Evolutionary conservation across 2,888 invertebrate genomes (phyloP).

Genomic region (Proisotoma minuta): DNA sequence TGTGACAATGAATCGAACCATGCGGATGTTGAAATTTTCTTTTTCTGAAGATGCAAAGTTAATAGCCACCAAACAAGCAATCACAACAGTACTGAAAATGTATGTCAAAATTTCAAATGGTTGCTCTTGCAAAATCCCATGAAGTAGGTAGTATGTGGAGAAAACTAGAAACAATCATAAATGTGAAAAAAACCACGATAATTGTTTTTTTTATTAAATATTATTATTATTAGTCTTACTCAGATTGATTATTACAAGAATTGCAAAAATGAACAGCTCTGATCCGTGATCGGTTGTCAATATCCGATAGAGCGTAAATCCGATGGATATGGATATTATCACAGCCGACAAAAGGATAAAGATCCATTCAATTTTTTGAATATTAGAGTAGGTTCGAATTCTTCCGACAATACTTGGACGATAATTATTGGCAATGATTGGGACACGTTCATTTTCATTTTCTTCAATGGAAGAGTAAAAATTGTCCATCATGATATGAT

Average conservation of each 20-base stretch:
- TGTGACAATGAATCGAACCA: conserved; percentile 32
- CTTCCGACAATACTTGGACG: conserved; percentile 36
- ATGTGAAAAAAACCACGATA: conserved; percentile 5
- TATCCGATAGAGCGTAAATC: conserved; percentile 34
- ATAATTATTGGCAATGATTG: conserved; percentile 1
- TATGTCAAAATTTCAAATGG: conserved; percentile 41
- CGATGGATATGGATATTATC: conserved; percentile 23
- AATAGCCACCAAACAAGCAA: conserved; percentile 36
- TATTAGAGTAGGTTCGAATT: conserved; percentile 32
- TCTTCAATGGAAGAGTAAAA: neutral
- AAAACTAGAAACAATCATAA: conserved; percentile 30
- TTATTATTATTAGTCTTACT: conserved; percentile 24
- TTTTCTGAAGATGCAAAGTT: conserved; percentile 28
- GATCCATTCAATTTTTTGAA: conserved; percentile 36
- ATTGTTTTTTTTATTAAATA: neutral
- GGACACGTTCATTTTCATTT: conserved; percentile 22
- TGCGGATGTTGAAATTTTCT: conserved; percentile 12
- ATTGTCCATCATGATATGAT: neutral
- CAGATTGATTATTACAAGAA: conserved; percentile 36
- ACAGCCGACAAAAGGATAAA: conserved; percentile 25
- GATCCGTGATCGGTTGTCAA: conserved; percentile 26
- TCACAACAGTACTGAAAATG: conserved; percentile 30
- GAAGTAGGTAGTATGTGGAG: conserved; percentile 39
- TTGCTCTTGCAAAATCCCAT: conserved; percentile 44
- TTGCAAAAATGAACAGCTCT: conserved; percentile 34